These are phyloP conservation scores for Dunckerocampus dactyliophorus DNA, from an alignment of 2,113 vertebrate species.

Conservation along the genomic window DNA sequence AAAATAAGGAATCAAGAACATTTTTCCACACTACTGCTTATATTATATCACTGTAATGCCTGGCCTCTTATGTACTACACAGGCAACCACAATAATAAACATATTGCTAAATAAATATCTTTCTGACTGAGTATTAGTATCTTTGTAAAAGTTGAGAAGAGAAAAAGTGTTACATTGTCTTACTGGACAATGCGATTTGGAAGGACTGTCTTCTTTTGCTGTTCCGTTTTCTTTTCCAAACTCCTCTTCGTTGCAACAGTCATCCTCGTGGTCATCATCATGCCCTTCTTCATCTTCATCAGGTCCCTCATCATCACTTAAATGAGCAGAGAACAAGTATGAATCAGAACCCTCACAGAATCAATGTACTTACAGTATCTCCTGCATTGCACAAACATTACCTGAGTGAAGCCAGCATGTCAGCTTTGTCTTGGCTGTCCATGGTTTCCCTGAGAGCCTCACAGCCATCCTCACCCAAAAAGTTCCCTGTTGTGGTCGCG, in stretches of 20 bases:
- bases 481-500: slow-evolving; percentile 76
- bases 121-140: not conserved
- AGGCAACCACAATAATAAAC: too few relatives aligned
- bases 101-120: too few relatives aligned
- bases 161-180: not conserved
- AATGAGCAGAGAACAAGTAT: not conserved
- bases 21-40: too few relatives aligned
- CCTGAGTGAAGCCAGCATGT: slow-evolving; percentile 84
- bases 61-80: too few relatives aligned
- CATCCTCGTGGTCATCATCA: slow-evolving; percentile 6
- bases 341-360: not conserved
- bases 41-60: too few relatives aligned
- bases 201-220: slow-evolving; percentile 45
- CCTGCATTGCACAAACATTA: slow-evolving; percentile 29
- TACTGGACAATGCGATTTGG: slow-evolving; percentile 39
- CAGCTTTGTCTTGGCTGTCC: slow-evolving; percentile 78
- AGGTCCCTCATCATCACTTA: slow-evolving; percentile 69
- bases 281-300: not conserved
- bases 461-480: slow-evolving; percentile 87
- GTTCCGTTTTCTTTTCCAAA: slow-evolving; percentile 42
- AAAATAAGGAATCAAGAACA: too few relatives aligned
- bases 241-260: slow-evolving; percentile 17
- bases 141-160: not conserved
- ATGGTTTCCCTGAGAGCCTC: slow-evolving; percentile 83
- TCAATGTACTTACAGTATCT: too few relatives aligned